These are phyloP conservation scores for Ormyrus thymus DNA, from an alignment of 2,888 invertebrate species.

Conservation along the genomic window DNA sequence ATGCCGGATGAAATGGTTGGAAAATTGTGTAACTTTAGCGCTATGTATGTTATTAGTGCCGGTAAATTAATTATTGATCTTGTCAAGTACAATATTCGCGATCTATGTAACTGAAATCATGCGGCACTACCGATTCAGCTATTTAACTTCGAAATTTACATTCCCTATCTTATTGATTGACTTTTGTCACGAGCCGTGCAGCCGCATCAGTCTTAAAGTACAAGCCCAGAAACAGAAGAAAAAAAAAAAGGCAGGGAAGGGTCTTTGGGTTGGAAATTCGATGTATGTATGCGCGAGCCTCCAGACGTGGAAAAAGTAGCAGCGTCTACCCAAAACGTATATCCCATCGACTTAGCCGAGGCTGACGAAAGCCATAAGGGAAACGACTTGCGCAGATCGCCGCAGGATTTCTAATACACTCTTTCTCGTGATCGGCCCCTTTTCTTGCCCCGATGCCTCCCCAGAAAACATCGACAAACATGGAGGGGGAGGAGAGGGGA, in stretches of 20 bases:
- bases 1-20: no score
- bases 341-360: background rate
- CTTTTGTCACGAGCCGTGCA: background rate
- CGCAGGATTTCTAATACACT: conserved; percentile 41
- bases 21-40: no score
- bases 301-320: conserved; percentile 28
- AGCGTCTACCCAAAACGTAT: conserved; percentile 1
- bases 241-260: conserved; percentile 1
- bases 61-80: no score
- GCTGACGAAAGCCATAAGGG: conserved; percentile 40
- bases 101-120: background rate
- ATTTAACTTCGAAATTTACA: no score
- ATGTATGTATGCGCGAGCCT: conserved; percentile 27
- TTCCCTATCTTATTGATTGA: background rate
- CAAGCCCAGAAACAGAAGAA: background rate
- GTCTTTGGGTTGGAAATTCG: conserved; percentile 27
- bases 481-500: background rate
- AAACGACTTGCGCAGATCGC: conserved; percentile 38
- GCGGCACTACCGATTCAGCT: no score
- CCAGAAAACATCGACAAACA: conserved; percentile 41
- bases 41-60: no score
- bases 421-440: background rate
- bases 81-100: no score
- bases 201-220: background rate
- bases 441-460: background rate